These are phyloP conservation scores for Apodemus speciosus DNA, from an alignment of 2,113 vertebrate species.

Conservation along the genomic window DNA sequence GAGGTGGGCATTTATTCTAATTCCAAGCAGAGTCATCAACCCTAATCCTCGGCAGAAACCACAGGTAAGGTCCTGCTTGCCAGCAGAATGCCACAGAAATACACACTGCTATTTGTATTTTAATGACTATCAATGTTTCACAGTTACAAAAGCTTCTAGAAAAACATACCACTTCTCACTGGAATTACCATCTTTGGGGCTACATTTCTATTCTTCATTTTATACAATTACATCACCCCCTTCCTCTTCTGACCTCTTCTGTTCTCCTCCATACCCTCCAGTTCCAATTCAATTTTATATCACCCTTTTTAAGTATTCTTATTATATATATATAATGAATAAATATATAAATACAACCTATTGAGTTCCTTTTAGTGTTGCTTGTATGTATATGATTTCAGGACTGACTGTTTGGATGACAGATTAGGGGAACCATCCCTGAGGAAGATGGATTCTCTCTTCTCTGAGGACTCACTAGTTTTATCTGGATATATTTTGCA, in stretches of 20 bases:
- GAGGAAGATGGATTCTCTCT: background rate
- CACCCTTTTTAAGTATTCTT: background rate
- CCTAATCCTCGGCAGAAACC: background rate
- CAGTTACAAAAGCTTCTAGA: background rate
- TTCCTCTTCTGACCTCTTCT: background rate
- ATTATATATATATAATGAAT: background rate
- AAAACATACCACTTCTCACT: background rate
- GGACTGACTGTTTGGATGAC: background rate
- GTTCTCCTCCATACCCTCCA: background rate
- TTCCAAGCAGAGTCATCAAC: background rate
- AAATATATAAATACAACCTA: background rate
- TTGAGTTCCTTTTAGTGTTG: background rate
- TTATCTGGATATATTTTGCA: background rate
- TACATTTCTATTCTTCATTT: background rate
- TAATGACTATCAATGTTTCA: background rate
- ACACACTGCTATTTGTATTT: background rate
- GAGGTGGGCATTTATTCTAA: too few species aligned
- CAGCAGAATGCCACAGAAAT: background rate
- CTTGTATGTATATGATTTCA: slow-evolving; percentile 14
- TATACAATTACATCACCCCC: background rate
- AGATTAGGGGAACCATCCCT: background rate
- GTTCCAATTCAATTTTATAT: too few species aligned
- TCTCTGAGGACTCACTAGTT: background rate
- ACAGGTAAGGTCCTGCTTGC: background rate
- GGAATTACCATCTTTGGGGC: background rate